Percentiles rank a stretch among this genome's conserved stretches.
phyloP scores from a whole-genome alignment of 1,140 invertebrate species.

The Penaeus indicus region DNA sequence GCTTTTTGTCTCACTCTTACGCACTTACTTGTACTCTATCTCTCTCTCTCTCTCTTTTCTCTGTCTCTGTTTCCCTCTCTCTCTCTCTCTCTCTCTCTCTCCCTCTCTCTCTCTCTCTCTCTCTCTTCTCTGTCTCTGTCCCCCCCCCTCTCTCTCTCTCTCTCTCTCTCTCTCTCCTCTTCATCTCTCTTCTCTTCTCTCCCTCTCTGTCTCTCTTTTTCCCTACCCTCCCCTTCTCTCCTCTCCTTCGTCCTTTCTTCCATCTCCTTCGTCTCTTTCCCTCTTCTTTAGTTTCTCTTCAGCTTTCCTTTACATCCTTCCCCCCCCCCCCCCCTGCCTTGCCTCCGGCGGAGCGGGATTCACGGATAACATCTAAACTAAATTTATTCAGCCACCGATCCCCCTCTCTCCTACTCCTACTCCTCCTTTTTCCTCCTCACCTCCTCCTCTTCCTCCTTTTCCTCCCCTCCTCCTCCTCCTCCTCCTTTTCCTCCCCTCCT shows the following conservation, averaged over 20 bases:
- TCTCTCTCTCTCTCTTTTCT: too few species aligned
- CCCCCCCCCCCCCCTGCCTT: neutral
- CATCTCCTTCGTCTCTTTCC: neutral
- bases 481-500: too few species aligned
- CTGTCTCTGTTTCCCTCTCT: neutral
- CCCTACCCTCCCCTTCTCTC: neutral
- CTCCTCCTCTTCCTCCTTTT: too few species aligned
- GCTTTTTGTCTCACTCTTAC: too few species aligned
- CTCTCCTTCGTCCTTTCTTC: neutral
- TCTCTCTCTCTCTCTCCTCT: neutral
- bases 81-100: constrained; percentile 25
- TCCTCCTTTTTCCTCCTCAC: too few species aligned
- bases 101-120: neutral
- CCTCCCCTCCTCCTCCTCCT: too few species aligned
- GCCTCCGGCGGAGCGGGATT: constrained; percentile 8
- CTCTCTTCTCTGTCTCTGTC: neutral
- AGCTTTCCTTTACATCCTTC: too few species aligned
- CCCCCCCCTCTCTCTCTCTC: neutral
- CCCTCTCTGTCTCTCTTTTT: constrained; percentile 33
- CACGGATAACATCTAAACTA: neutral
- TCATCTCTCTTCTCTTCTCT: constrained; percentile 21
- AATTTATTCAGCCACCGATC: too few species aligned
- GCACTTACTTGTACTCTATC: too few species aligned
- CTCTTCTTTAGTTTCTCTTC: neutral
- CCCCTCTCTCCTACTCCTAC: too few species aligned